Evolutionary conservation across 1,140 invertebrate species (phyloP), one percentile per base, ranked within the genome.

Genomic region (Eufriesea mexicana): DNA sequence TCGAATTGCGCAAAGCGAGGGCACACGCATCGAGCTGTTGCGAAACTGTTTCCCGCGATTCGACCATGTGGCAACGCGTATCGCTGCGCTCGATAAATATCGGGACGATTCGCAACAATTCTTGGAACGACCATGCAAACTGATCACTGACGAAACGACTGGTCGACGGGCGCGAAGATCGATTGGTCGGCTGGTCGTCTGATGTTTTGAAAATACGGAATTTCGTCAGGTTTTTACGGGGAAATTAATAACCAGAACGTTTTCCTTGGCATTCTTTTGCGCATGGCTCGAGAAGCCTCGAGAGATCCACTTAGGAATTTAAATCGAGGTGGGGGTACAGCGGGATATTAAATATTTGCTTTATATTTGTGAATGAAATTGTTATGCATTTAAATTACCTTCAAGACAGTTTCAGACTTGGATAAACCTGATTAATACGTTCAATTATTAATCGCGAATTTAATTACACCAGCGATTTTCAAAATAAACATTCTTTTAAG

Each of bases 1-100:
- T 75, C 74, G 80, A 10, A 71, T 90, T 89, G 83, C 49, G 83
- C 78, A 91, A 90, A 61, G 70, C 28, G 35, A 28, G 42, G 28
- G 7, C 35, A 28, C 75, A 87, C 74, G 28, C 73, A 76, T 68
- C 66, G 67, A 4, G 35, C 18, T 67, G 9, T 71, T 71, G 64
- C 67, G 78, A 82, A 80, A 85, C 73, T 51, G 23, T 42, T 49
- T 59, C 71, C n/a, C 71, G 23, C 54, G 16, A 54, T 72, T 57
- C 35, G 83, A 68, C 68, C 67, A 61, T 68, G 66, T 71, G 64
- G 66, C 79, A 86, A 86, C 28, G 45, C 28, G 68, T 71, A 54
- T 54, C 68, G 68, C 9, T 54, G 28, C 18, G 28, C 28, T 45
- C 47, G 28, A 28, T 74, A 54, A 75, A 75, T 57, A 47, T 54